Percentiles rank a stretch among this genome's conserved stretches.
Conservation (phyloP, 1,140 invertebrate species). For the Zaprionus kolodkinae region DNA sequence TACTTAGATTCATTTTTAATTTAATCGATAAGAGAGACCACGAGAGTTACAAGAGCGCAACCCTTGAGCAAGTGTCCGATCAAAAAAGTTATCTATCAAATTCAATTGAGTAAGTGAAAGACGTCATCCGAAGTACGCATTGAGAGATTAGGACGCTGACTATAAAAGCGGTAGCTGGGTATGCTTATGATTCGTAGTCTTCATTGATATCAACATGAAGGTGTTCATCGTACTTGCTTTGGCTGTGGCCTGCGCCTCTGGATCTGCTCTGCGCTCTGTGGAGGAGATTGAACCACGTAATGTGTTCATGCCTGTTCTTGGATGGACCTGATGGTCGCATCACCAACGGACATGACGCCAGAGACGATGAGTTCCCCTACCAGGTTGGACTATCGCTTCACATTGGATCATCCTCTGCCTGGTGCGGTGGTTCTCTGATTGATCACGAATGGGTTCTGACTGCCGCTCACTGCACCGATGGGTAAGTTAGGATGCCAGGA, state of each 20-base stretch:
- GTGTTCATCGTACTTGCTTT: constrained; percentile 72
- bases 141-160: constrained; percentile 3
- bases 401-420: constrained; percentile 52
- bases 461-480: constrained; percentile 86
- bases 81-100: constrained; percentile 37
- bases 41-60: constrained; percentile 34
- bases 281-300: constrained; percentile 32
- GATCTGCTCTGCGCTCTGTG: constrained; percentile 49
- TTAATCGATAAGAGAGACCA: constrained; percentile 36
- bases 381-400: constrained; percentile 80
- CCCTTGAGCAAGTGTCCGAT: constrained; percentile 43
- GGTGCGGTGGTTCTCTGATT: constrained; percentile 86
- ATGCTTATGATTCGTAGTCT: constrained; percentile 40
- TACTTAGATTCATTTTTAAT: constrained; percentile 46
- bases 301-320: constrained; percentile 41
- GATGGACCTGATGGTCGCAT: constrained; percentile 69
- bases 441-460: constrained; percentile 86
- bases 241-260: constrained; percentile 67
- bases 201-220: constrained; percentile 66
- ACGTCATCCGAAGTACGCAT: constrained; percentile 1
- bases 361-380: constrained; percentile 78
- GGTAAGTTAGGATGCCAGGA: constrained; percentile 32
- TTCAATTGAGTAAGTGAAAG: neutral
- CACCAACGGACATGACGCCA: constrained; percentile 76
- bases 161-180: constrained; percentile 49